Conservation (phyloP, 2,797 vertebrate genomes). For the Crax fasciolata region DNA sequence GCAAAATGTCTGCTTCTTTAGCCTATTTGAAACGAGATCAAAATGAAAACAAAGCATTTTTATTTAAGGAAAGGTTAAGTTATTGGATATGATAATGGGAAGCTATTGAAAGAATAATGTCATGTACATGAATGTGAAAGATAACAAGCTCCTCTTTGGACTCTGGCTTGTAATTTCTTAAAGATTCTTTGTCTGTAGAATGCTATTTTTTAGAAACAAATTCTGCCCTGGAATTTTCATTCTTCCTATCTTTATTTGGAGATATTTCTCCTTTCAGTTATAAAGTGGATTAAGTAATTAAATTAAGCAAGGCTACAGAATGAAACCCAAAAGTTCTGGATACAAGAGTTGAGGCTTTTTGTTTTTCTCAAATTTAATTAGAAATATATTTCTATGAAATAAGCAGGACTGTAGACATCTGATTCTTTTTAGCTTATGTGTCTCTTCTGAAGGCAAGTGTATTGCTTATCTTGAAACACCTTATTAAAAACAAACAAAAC, state of each 20-base stretch:
- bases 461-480: neutral
- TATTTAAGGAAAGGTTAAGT: neutral
- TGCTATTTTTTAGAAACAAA: neutral
- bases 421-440: neutral
- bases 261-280: neutral
- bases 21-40: neutral
- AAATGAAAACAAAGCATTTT: neutral
- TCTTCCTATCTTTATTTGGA: neutral
- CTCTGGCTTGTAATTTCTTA: constrained; percentile 1
- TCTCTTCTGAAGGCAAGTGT: neutral
- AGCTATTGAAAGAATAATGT: neutral
- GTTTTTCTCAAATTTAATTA: neutral
- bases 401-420: neutral
- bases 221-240: neutral
- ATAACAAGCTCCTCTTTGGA: neutral
- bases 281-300: neutral
- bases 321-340: neutral
- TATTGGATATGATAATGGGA: neutral
- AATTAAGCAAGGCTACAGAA: neutral
- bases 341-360: neutral
- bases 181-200: neutral
- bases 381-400: neutral
- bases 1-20: neutral
- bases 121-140: neutral
- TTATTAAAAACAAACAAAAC: neutral